These are phyloP conservation scores for Lymantria monacha DNA, from an alignment of 2,888 invertebrate genomes.

Conservation along the genomic window DNA sequence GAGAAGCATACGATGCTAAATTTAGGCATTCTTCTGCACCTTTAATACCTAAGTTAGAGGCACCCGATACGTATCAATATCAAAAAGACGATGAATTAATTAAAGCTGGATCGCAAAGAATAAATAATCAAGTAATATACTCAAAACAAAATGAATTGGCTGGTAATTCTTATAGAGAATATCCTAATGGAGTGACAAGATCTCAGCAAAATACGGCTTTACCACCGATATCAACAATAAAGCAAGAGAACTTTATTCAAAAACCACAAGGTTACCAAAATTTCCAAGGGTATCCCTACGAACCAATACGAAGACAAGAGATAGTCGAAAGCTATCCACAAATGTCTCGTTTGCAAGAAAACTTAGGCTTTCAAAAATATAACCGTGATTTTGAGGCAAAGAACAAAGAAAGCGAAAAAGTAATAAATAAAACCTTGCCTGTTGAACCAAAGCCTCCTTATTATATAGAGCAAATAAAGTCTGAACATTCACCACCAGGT, in stretches of 20 bases:
- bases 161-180: slow-evolving; percentile 56
- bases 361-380: slow-evolving; percentile 70
- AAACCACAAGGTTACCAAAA: slow-evolving; percentile 60
- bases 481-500: slow-evolving; percentile 78
- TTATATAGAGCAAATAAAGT: slow-evolving; percentile 79
- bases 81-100: slow-evolving; percentile 62
- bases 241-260: slow-evolving; percentile 72
- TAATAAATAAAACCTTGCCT: slow-evolving; percentile 38
- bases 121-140: slow-evolving; percentile 48
- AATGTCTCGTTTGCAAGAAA: slow-evolving; percentile 59
- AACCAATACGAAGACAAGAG: slow-evolving; percentile 50
- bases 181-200: slow-evolving; percentile 51
- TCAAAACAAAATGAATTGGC: slow-evolving; percentile 48
- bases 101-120: slow-evolving; percentile 55
- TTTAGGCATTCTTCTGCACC: slow-evolving; percentile 70
- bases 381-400: slow-evolving; percentile 58
- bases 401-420: slow-evolving; percentile 48
- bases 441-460: slow-evolving; percentile 66
- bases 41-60: slow-evolving; percentile 74
- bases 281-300: slow-evolving; percentile 61
- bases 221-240: slow-evolving; percentile 78
- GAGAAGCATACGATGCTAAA: slow-evolving; percentile 68
- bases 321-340: slow-evolving; percentile 50
- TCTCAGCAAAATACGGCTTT: slow-evolving; percentile 60
- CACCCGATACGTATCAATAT: slow-evolving; percentile 70